phyloP scores from a whole-genome alignment of 2,113 vertebrate species.

The Diphyllodes magnificus region DNA sequence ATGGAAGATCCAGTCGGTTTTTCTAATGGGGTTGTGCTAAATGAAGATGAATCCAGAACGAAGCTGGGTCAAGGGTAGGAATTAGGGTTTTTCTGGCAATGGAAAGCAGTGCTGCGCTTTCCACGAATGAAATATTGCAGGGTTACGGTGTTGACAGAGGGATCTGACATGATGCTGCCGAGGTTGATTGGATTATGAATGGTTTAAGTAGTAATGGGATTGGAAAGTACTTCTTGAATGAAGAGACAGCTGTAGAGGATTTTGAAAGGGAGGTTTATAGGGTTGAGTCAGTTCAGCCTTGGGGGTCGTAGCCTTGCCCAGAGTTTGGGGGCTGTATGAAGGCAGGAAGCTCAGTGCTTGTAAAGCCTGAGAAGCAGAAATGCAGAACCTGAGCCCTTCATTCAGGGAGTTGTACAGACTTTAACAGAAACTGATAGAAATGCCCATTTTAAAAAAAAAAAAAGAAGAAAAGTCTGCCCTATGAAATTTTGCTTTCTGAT shows the following conservation, averaged over 20 bases:
- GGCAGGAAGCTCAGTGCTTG: neutral
- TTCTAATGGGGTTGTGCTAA: neutral
- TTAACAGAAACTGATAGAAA: neutral
- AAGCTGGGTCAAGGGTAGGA: neutral
- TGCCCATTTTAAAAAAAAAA: neutral
- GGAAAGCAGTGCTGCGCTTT: neutral
- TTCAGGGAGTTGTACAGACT: neutral
- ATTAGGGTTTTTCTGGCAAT: neutral
- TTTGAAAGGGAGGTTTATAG: slow-evolving; percentile 12
- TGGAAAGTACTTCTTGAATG: slow-evolving; percentile 52
- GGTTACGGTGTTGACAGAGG: slow-evolving; percentile 39
- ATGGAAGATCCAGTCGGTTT: accelerated
- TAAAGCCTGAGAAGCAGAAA: neutral
- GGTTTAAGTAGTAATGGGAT: slow-evolving; percentile 69
- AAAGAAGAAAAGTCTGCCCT: neutral
- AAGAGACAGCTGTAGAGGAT: slow-evolving; percentile 40
- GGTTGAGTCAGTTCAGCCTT: neutral
- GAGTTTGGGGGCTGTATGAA: neutral
- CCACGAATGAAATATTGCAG: slow-evolving; percentile 19
- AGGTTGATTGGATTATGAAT: slow-evolving; percentile 69
- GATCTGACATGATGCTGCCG: slow-evolving; percentile 51
- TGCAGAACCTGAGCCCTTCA: neutral
- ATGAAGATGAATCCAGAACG: neutral
- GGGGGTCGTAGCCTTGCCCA: neutral
- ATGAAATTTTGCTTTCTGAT: neutral